Conservation (phyloP, 2,888 invertebrate species). For the Sussaba pulchella region DNA sequence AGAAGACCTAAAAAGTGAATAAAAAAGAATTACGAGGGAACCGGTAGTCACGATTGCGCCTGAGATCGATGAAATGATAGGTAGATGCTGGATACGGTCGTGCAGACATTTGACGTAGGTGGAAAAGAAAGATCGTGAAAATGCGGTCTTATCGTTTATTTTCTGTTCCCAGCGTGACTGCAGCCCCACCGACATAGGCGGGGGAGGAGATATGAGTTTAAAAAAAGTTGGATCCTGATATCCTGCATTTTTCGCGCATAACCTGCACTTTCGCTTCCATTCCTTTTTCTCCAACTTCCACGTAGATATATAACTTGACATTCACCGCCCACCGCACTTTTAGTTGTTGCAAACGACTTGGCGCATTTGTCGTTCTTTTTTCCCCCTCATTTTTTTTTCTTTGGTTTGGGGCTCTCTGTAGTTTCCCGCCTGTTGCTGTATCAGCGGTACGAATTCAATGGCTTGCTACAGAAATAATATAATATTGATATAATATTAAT, state of each 20-base stretch:
- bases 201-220: conserved; percentile 31
- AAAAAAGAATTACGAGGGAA: conserved; percentile 55
- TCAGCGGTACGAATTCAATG: neutral
- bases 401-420: neutral
- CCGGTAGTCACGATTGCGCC: conserved; percentile 32
- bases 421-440: neutral
- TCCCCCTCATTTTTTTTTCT: neutral
- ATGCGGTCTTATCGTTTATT: conserved; percentile 51
- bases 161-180: conserved; percentile 31
- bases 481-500: too few relatives aligned
- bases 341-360: conserved; percentile 53
- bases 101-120: conserved; percentile 54
- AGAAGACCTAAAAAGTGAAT: conserved; percentile 56
- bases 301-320: conserved; percentile 26
- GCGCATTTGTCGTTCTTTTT: conserved; percentile 7
- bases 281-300: conserved; percentile 23
- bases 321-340: conserved; percentile 50
- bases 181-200: conserved; percentile 11
- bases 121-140: conserved; percentile 57
- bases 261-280: conserved; percentile 28
- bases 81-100: conserved; percentile 37
- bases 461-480: neutral
- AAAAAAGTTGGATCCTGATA: conserved; percentile 46
- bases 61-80: conserved; percentile 59
- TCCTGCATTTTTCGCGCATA: conserved; percentile 39